phyloP scores from a whole-genome alignment of 2,888 invertebrate species.

The Bugula neritina region DNA sequence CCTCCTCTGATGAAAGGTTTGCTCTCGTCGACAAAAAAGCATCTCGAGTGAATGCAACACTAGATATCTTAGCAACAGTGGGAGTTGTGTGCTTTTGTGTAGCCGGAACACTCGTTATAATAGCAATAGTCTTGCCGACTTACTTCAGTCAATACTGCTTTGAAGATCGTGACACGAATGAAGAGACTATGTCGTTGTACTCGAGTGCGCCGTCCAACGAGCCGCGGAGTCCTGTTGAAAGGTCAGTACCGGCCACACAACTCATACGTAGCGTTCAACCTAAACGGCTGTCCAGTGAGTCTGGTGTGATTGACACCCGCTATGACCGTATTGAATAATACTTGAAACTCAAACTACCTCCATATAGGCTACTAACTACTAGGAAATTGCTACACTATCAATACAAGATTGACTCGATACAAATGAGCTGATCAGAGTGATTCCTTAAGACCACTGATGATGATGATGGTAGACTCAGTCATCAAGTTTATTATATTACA shows the following conservation, averaged over 20 bases:
- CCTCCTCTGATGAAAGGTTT: conserved; percentile 45
- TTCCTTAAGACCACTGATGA: too few relatives aligned
- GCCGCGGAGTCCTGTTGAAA: conserved; percentile 46
- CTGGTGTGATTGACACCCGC: not conserved
- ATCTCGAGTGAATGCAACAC: conserved; percentile 53
- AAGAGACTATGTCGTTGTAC: conserved; percentile 38
- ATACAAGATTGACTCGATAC: too few relatives aligned
- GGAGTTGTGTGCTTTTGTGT: conserved; percentile 56
- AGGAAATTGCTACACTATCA: too few relatives aligned
- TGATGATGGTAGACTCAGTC: too few relatives aligned
- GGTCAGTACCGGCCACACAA: conserved; percentile 47
- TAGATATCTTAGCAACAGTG: conserved; percentile 55
- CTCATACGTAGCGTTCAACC: conserved; percentile 2
- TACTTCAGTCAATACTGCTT: conserved; percentile 53
- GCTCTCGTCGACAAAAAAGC: conserved; percentile 52
- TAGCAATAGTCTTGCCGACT: conserved; percentile 55
- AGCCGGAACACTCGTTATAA: conserved; percentile 55
- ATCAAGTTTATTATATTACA: too few relatives aligned
- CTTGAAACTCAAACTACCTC: not conserved
- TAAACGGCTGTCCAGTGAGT: not conserved
- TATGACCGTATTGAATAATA: conserved; percentile 5
- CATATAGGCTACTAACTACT: too few relatives aligned
- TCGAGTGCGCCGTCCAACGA: conserved; percentile 34
- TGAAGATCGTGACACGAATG: conserved; percentile 43
- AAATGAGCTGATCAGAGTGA: too few relatives aligned